Percentiles rank a stretch among this genome's conserved stretches.
Evolutionary conservation across 2,113 vertebrate genomes (phyloP).

Genomic region (Callaeas wilsoni): DNA sequence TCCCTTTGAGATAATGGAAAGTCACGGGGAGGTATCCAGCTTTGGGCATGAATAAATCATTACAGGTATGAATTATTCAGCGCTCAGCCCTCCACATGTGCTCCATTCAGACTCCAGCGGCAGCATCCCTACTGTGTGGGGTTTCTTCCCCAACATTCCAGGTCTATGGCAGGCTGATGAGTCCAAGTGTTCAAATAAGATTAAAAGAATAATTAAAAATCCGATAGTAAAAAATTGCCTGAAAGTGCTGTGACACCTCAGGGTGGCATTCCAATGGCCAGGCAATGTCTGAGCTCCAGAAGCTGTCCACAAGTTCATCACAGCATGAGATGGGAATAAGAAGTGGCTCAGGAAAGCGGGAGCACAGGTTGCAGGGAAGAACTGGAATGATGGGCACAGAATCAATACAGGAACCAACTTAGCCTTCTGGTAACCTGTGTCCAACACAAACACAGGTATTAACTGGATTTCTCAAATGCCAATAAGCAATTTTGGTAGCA

Average conservation of each 20-base stretch:
- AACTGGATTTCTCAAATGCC: not conserved
- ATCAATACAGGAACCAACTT: not conserved
- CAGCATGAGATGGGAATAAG: not conserved
- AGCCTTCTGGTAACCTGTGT: not conserved
- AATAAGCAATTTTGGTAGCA: not conserved
- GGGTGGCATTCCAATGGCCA: not conserved
- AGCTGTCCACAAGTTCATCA: not conserved
- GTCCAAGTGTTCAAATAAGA: not conserved
- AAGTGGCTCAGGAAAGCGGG: not conserved
- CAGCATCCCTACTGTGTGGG: not conserved
- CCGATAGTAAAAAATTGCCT: not conserved
- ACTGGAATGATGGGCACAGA: not conserved
- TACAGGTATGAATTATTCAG: slow-evolving; percentile 61
- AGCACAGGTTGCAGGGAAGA: not conserved
- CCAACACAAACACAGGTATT: not conserved
- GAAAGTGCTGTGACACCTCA: not conserved
- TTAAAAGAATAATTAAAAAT: not conserved
- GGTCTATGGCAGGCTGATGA: not conserved
- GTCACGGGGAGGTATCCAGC: slow-evolving; percentile 36
- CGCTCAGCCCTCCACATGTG: not conserved
- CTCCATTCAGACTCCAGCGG: not conserved
- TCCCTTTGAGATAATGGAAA: slow-evolving; percentile 51
- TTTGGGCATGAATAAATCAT: slow-evolving; percentile 62
- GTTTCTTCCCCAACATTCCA: not conserved
- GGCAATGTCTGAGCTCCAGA: not conserved